Evolutionary conservation across 2,888 invertebrate genomes (phyloP), one percentile per base, ranked within the genome.

Genomic region (Athripsodes cinereus): DNA sequence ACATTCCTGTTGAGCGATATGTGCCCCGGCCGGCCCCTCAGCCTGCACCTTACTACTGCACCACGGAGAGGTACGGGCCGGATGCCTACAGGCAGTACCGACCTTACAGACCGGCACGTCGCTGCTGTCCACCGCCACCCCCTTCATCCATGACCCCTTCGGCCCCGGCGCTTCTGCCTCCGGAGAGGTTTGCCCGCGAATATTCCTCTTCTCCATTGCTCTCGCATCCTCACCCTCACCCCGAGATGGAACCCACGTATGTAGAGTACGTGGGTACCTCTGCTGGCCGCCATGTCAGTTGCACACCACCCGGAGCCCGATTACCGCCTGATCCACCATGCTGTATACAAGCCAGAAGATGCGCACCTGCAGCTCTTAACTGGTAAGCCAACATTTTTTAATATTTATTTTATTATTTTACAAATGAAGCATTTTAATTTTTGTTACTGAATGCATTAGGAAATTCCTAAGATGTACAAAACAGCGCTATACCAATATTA

Each of bases 1-100:
- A 87, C 71, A 83, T 85, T 67, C 86, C 86, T 16, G 84, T 86
- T 64, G 86, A 87, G 74, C 81, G 87, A 66, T 87, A 87, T 70
- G 84, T 86, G 65, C 85, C 86, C 57, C 79, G 83, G 67, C 82
- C 79, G 62, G 79, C 79, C 40, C 75, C 76, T 54, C 76, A 75
- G 65, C 68, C 73, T 31, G 51, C 74, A 74, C 78, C 79, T 50
- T 82, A 82, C 70, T 81, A 81, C 66, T 79, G 78, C 64, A 67
- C 77, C 70, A 74, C 76, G 65, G 77, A 64, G 34, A 55, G 62
- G 10, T 62, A 64, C 22, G 26, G 34, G 6, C 48, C 60, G n/a
- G 78, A 69, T 22, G 54, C 62, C 18, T 64, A 56, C 70, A 75
- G 67, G 72, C 76, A 56, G 74, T 76, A 53, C 73, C 73, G 50